Evolutionary conservation across 2,888 invertebrate species (phyloP).

Genomic region (Eulithis testata): DNA sequence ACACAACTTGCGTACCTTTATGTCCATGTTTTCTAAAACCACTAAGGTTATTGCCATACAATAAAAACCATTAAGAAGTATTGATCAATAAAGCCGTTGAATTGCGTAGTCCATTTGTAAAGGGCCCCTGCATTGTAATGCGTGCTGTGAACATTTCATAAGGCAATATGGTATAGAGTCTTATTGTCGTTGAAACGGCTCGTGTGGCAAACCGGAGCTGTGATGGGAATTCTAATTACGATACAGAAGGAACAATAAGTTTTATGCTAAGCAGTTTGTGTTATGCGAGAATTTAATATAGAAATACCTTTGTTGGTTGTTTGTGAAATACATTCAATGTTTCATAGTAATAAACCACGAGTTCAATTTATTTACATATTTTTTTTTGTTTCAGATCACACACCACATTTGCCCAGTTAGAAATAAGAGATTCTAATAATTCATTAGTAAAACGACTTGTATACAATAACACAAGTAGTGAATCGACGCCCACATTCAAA

Average conservation of each 20-base stretch:
- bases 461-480: conserved; percentile 72
- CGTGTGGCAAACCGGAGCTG: conserved; percentile 19
- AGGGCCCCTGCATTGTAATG: conserved; percentile 30
- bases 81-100: conserved; percentile 12
- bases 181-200: conserved; percentile 16
- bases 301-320: conserved; percentile 4
- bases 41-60: conserved; percentile 2
- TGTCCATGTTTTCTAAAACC: background rate
- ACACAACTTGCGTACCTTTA: background rate
- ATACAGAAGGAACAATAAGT: conserved; percentile 20
- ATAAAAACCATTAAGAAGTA: background rate
- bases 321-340: background rate
- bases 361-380: conserved; percentile 16
- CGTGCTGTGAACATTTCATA: conserved; percentile 23
- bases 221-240: conserved; percentile 27
- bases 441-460: conserved; percentile 73
- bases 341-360: background rate
- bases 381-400: conserved; percentile 69
- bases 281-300: conserved; percentile 8
- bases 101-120: conserved; percentile 21
- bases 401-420: conserved; percentile 77
- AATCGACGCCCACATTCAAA: conserved; percentile 64
- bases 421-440: conserved; percentile 71
- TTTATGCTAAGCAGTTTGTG: conserved; percentile 17
- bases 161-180: conserved; percentile 26